Percentiles rank a stretch among this genome's conserved stretches.
phyloP scores from a whole-genome alignment of 2,888 invertebrate species.

The Synanthedon andrenaeformis region DNA sequence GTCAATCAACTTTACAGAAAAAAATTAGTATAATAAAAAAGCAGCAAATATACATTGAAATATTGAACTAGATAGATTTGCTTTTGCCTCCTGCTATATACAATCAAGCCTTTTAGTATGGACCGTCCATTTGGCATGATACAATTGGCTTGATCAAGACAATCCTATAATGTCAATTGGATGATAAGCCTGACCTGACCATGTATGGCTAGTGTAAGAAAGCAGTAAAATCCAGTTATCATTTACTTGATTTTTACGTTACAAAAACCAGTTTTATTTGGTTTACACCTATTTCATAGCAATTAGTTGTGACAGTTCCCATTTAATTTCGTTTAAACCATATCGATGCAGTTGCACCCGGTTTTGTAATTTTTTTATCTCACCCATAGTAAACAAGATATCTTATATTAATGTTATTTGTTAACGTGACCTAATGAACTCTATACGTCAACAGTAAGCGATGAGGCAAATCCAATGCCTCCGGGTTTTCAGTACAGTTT shows the following conservation, averaged over 20 bases:
- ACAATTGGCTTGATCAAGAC: too few species aligned
- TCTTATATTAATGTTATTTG: conserved; percentile 15
- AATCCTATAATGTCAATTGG: too few species aligned
- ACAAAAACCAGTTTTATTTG: conserved; percentile 11
- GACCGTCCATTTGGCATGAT: too few species aligned
- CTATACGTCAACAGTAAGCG: conserved; percentile 62
- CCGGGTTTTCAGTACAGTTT: conserved; percentile 53
- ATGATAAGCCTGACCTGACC: too few species aligned
- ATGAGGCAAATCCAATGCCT: conserved; percentile 62
- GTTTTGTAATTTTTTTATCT: neutral
- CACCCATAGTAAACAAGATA: conserved; percentile 6
- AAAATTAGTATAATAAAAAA: too few species aligned
- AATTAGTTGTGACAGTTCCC: conserved; percentile 14
- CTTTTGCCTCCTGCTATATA: too few species aligned
- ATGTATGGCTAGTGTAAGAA: too few species aligned
- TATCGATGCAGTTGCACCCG: conserved; percentile 12
- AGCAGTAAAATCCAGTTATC: neutral
- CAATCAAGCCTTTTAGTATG: too few species aligned
- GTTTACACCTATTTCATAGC: conserved; percentile 11
- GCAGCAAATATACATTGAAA: too few species aligned
- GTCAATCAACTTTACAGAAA: too few species aligned
- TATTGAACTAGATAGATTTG: too few species aligned
- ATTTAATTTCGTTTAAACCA: conserved; percentile 7
- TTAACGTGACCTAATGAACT: conserved; percentile 51
- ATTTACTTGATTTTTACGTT: neutral